Evolutionary conservation across 1,140 invertebrate genomes (phyloP).

Genomic region (Nomia melanderi): DNA sequence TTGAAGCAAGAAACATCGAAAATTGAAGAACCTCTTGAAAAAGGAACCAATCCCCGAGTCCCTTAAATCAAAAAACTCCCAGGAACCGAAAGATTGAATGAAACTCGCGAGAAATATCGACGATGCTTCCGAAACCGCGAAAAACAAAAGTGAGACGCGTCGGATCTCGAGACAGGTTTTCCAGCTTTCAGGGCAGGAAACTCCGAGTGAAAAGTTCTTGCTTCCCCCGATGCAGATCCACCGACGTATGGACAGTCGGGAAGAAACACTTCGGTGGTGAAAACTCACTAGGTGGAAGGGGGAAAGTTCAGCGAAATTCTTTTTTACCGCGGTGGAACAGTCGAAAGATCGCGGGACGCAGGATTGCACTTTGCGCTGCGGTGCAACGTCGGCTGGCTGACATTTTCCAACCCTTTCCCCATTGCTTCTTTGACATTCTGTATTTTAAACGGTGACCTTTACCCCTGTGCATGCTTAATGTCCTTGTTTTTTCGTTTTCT

Average conservation of each 20-base stretch:
- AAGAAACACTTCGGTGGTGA: no score
- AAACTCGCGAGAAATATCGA: no score
- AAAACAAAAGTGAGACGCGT: not conserved
- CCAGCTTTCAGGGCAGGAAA: conserved; percentile 8
- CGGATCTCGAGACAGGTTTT: not conserved
- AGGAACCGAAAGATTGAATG: no score
- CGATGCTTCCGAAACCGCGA: no score
- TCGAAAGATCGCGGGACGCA: conserved; percentile 9
- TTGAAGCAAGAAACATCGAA: no score
- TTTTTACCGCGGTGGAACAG: not conserved
- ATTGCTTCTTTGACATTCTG: conserved; percentile 8
- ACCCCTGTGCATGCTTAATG: not conserved
- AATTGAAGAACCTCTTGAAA: no score
- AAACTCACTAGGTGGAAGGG: no score
- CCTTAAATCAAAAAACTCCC: no score
- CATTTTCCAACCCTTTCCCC: not conserved
- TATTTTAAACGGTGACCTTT: conserved; percentile 47
- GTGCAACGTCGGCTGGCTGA: not conserved
- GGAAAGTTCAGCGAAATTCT: conserved; percentile 5
- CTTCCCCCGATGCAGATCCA: conserved; percentile 5
- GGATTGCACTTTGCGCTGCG: not conserved
- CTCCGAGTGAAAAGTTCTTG: conserved; percentile 50
- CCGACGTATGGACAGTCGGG: not conserved
- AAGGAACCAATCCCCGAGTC: no score
- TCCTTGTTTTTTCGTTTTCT: not conserved